Evolutionary conservation across 1,140 invertebrate species (phyloP).

Genomic region (Sesamia nonagrioides): DNA sequence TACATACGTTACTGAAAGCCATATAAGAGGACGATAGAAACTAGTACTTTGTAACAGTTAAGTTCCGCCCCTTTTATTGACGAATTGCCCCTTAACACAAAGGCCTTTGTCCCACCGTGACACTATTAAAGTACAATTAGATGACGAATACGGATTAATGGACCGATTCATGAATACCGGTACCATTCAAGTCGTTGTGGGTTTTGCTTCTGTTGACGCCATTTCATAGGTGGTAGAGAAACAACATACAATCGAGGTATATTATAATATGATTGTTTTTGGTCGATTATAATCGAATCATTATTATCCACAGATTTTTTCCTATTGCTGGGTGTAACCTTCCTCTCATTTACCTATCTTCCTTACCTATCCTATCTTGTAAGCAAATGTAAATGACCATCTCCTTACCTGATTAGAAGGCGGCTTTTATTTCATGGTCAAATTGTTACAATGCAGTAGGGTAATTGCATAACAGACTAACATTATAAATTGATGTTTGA

Average conservation of each 20-base stretch:
- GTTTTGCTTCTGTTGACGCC: background rate
- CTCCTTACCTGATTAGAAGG: too few species aligned
- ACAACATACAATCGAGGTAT: too few species aligned
- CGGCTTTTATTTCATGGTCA: too few species aligned
- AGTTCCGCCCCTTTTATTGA: background rate
- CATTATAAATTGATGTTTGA: too few species aligned
- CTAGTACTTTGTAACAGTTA: background rate
- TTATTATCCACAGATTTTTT: background rate
- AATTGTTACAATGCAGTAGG: too few species aligned
- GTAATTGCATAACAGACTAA: too few species aligned
- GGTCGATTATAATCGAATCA: background rate
- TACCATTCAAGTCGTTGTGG: background rate
- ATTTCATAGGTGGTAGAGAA: background rate
- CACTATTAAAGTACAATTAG: conserved; percentile 26
- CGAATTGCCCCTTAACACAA: conserved; percentile 11
- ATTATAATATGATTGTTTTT: background rate
- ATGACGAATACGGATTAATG: conserved; percentile 31
- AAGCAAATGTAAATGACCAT: too few species aligned
- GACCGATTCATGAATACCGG: background rate
- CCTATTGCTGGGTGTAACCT: too few species aligned
- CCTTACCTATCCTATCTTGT: too few species aligned
- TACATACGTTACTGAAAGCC: too few species aligned
- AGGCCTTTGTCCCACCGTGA: conserved; percentile 26
- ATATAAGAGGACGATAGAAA: too few species aligned
- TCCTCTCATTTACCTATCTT: too few species aligned